Percentiles rank a stretch among this genome's conserved stretches.
Evolutionary conservation across 2,797 vertebrate species (phyloP).

Genomic region (Platalea minor): DNA sequence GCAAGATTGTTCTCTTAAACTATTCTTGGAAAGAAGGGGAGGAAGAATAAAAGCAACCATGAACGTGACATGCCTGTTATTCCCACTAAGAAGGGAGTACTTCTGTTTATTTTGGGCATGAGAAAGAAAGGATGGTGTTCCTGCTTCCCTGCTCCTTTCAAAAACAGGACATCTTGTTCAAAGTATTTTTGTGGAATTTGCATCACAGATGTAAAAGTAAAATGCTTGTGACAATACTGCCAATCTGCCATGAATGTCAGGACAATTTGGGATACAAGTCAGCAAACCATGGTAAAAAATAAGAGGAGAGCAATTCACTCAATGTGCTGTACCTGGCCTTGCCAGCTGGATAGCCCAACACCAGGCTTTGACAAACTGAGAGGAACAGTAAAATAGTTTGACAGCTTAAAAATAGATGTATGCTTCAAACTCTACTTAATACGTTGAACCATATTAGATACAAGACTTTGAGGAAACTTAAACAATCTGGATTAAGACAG

Average conservation of each 20-base stretch:
- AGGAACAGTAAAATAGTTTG: neutral
- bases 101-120: neutral
- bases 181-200: neutral
- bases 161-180: neutral
- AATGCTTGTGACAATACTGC: neutral
- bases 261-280: neutral
- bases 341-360: fast-evolving
- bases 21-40: neutral
- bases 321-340: neutral
- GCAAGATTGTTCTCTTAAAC: neutral
- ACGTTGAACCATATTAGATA: neutral
- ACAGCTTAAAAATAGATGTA: neutral
- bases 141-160: neutral
- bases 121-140: neutral
- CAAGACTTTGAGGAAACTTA: neutral
- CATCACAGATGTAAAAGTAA: neutral
- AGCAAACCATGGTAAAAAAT: neutral
- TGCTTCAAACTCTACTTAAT: neutral
- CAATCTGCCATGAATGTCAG: neutral
- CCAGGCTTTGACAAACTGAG: neutral
- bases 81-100: neutral
- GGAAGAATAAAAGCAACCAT: neutral
- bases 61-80: neutral
- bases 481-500: neutral
- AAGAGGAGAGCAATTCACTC: neutral